Evolutionary conservation across 2,797 vertebrate species (phyloP), one percentile per base, ranked within the genome.

Genomic region (Tiaroga cobitis): DNA sequence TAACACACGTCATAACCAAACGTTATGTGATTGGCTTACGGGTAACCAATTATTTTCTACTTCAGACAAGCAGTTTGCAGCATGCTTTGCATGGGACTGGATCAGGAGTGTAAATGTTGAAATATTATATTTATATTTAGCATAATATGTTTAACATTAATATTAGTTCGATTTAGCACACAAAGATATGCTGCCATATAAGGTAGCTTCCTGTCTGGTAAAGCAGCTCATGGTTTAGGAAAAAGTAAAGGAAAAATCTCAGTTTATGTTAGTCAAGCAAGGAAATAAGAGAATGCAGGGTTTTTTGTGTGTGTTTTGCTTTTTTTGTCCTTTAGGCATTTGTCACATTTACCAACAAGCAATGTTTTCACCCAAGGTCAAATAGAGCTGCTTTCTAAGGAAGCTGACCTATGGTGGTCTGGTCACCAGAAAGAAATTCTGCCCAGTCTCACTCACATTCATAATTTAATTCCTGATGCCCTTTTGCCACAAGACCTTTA

Each of bases 361-460:
- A 24, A 74, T 85, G 54, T 82, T 80, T 87, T 85, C 85, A 92
- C 85, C 77, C 76, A 83, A 89, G 89, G 90, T 93, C 87, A 91
- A 91, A 79, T 65, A 46, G 68, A 81, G 89, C 78, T 77, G 43
- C 56, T 86, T 83, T 87, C 74, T 85, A 54, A 75, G 69, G 86
- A 59, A 77, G 85, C 75, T 87, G 83, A 82, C 81, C 84, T 82
- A 85, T 75, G 78, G 73, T 65, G 37, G 65, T 63, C n/a, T 67
- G 34, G 69, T 63, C 29, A 82, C 85, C 84, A 90, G 82, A 81
- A 87, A 90, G 78, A 82, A 49, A 74, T 77, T 90, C 84, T 37
- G 61, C 78, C 80, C 63, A 73, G 81, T 89, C 84, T 29, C 73
- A 78, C 75, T 90, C 90, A 73, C 80, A 89, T 86, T 78, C 81